These are phyloP conservation scores for Mus musculus DNA, from an alignment of 2,113 vertebrate species.

Conservation along the genomic window DNA sequence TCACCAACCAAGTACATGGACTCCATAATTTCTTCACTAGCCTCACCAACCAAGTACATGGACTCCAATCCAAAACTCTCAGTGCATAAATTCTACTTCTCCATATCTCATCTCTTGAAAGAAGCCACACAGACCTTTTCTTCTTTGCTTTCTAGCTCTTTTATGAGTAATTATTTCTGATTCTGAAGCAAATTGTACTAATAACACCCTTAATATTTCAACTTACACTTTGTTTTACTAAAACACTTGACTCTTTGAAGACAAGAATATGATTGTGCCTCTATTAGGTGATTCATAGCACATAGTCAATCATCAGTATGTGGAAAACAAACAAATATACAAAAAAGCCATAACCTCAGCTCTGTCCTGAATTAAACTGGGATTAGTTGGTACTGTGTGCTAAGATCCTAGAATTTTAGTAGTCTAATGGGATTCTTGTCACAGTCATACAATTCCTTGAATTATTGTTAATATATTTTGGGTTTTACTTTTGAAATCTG, in stretches of 20 bases:
- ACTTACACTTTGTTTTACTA: neutral
- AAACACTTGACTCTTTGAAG: neutral
- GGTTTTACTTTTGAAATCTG: constrained; percentile 33
- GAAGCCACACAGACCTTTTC: neutral
- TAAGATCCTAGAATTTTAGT: neutral
- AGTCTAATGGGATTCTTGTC: constrained; percentile 23
- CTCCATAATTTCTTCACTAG: neutral
- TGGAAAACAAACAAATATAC: neutral
- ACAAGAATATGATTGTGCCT: neutral
- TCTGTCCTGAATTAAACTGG: neutral
- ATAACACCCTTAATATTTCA: neutral
- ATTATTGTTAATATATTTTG: constrained; percentile 25
- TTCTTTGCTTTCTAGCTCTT: fast-evolving
- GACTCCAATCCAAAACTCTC: neutral
- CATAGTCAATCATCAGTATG: neutral
- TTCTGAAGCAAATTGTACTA: neutral
- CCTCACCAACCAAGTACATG: no score
- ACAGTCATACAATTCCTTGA: neutral
- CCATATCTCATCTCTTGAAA: neutral
- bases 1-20: no score
- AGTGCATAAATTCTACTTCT: neutral
- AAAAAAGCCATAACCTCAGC: neutral
- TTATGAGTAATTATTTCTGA: neutral
- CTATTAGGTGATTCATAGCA: neutral
- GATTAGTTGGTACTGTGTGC: neutral